phyloP scores from a whole-genome alignment of 92 coral and sea anemone genomes.

The Umimayanthus kanabou region DNA sequence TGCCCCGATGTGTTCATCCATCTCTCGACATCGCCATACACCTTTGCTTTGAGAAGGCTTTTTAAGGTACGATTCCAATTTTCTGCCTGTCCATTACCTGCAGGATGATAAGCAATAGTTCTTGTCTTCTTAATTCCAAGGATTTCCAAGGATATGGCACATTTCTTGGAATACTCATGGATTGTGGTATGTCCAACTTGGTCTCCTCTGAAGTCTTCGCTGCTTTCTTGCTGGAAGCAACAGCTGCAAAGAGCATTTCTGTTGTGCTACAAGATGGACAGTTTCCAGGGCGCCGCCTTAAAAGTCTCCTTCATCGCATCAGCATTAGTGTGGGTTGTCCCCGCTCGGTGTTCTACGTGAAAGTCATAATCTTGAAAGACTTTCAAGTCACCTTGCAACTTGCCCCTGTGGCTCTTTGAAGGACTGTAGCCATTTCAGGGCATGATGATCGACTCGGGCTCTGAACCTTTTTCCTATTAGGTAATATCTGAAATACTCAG shows the following conservation, averaged over 20 bases:
- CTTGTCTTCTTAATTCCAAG: too few relatives aligned
- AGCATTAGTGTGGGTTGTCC: conserved; percentile 30
- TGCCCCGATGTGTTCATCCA: too few relatives aligned
- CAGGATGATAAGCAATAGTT: too few relatives aligned
- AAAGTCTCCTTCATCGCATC: not conserved
- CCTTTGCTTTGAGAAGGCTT: too few relatives aligned
- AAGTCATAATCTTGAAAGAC: conserved; percentile 29
- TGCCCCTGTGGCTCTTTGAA: conserved; percentile 32
- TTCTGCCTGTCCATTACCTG: not conserved
- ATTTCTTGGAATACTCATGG: too few relatives aligned
- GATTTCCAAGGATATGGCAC: too few relatives aligned
- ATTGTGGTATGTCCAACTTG: too few relatives aligned
- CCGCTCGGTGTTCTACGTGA: conserved; percentile 33
- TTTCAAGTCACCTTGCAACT: conserved; percentile 34
- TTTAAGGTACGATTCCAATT: too few relatives aligned
- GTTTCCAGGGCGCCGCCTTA: not conserved
- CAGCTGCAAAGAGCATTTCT: too few relatives aligned
- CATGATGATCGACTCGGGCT: conserved; percentile 38
- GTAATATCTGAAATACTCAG: conserved; percentile 50
- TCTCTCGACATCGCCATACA: too few relatives aligned
- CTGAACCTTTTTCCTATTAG: conserved; percentile 5
- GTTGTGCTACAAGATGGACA: not conserved
- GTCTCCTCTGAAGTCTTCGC: not conserved
- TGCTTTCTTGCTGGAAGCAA: not conserved
- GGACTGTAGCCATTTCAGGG: conserved; percentile 41